Evolutionary conservation across 2,797 vertebrate species (phyloP), one percentile per base, ranked within the genome.

Genomic region (Sitta carolinensis): DNA sequence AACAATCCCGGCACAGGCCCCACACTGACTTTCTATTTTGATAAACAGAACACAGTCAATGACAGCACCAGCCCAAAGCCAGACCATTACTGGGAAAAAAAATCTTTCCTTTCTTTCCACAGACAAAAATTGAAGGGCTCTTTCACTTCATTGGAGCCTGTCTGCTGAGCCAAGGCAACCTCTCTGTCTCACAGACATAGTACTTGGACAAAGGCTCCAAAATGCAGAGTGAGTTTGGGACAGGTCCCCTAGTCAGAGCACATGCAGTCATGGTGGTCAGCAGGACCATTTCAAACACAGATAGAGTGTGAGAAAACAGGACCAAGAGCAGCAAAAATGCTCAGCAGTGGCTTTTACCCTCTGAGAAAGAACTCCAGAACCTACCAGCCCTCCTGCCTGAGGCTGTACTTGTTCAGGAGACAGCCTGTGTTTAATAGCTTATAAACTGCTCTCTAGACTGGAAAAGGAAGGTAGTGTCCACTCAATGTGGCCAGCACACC

Each of bases 81-180:
- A 95, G 82, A 74, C 10, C 47, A 62, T 92, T 66, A 47, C 12
- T 58, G 50, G 36, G 43, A 80, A 94, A 95, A 95, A 47, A 87
- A 80, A 54, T 30, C 38, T 81, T 50, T 74, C 57, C 36, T 70
- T 87, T 94, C 48, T 87, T 90, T 80, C 32, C 51, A 47, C 2
- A 6, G 63, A 75, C 77, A 87, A 66, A 86, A 93, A 73, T 1
- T 16, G 38, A 72, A 87, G 78, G 45, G 36, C 52, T 84, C 62
- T 92, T 92, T 91, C 64, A 48, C 20, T 83, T 52, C 27, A 9
- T 29, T 68, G 4, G 72, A 77, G 59, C 7, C 67, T 6, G 5
- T 84, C 40, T 0, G 2, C 50, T 36, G 50, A 90, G 80, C 86
- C 64, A 63, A 67, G 87, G 29, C 75, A 85, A 70, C 30, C 40